Base-by-base conservation (phyloP, 1,140 invertebrate species). In the Saccostrea cuccullata region DNA sequence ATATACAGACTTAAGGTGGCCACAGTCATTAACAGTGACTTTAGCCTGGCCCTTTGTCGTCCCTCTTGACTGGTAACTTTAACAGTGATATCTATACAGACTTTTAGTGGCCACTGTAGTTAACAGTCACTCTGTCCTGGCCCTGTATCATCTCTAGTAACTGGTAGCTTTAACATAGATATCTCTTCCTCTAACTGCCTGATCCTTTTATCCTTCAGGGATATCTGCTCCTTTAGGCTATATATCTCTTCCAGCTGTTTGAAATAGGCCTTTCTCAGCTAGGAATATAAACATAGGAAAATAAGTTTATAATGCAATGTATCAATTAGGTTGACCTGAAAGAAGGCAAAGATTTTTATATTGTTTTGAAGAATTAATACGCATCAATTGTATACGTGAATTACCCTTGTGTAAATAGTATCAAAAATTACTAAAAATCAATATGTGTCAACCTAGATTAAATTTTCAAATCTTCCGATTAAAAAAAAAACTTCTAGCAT, bases 181-280 rank as follows among this genome's bases (percentile, higher is more conserved):
- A 98, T 92, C 91, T 97, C 96, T 64, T 97, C 96, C 93, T 98
- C 97, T 20, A 98, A 95, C 92, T 98, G 97, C 85, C 96, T 96
- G 11, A 98, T 96, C 15, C 97, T 95, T 89, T 97, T 96, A 92
- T 98, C 97, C 91, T 97, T 97, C 91, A 97, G 96, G 3, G 96
- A 95, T 30, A 98, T 95, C 92, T 98, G 97, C 85, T 97, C 97
- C 90, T 97, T 96, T 15, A 97, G 95, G 87, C 97, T 95, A 85
- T 96, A 96, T 36, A 98, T 94, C 95, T 98, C 97, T 90, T 98
- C 97, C n/a, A 96, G 96, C 95, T 98, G 97, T 36, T 96, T 96
- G 90, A 96, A 96, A 92, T 97, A 97, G 0, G 97, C 97, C 90
- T 96, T 95, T 90, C 97, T 96, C 89, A 98, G 94, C 96, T 98